phyloP scores from a whole-genome alignment of 2,888 invertebrate genomes.

The Euproctis similis region DNA sequence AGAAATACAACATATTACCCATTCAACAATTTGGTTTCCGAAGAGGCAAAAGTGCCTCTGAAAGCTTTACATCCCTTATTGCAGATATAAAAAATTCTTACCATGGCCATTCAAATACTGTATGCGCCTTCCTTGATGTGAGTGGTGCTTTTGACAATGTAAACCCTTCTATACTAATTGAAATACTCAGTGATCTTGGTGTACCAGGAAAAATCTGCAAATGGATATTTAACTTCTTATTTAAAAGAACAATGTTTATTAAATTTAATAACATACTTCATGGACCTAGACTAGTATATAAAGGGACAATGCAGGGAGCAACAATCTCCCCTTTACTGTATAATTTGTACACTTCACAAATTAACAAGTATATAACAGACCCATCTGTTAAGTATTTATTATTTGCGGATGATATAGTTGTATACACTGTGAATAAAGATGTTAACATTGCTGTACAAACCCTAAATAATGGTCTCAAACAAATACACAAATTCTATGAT shows the following conservation, averaged over 20 bases:
- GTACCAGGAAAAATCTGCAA: conserved; percentile 2
- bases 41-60: too few relatives aligned
- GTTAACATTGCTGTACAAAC: background rate
- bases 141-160: conserved; percentile 19
- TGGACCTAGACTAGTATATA: conserved; percentile 8
- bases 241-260: conserved; percentile 10
- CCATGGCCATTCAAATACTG: conserved; percentile 1
- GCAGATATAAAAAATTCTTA: background rate
- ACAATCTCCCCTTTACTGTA: conserved; percentile 10
- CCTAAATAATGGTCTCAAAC: conserved; percentile 1
- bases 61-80: too few relatives aligned
- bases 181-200: conserved; percentile 1
- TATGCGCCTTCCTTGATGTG: conserved; percentile 9
- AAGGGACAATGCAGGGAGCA: conserved; percentile 15
- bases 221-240: conserved; percentile 9
- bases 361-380: background rate
- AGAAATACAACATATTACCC: too few relatives aligned
- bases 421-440: conserved; percentile 5
- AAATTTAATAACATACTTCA: conserved; percentile 13
- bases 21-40: too few relatives aligned
- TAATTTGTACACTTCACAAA: conserved; percentile 10
- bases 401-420: conserved; percentile 10
- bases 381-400: background rate
- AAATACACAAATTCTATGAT: too few relatives aligned
- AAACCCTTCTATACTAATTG: background rate